Evolutionary conservation across 2,888 invertebrate species (phyloP).

Genomic region (Agrilus mali): DNA sequence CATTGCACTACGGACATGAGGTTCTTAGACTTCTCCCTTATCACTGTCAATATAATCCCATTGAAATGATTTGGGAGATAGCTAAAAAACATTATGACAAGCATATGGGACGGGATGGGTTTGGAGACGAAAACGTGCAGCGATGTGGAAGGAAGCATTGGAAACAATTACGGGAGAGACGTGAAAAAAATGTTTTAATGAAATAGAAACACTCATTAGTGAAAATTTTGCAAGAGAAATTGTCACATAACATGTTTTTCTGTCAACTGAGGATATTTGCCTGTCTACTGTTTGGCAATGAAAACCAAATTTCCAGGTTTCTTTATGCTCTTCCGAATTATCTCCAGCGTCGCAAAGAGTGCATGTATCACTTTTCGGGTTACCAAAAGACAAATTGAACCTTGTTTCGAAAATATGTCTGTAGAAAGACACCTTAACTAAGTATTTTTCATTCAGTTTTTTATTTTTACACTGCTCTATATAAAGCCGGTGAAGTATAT

Average conservation of each 20-base stretch:
- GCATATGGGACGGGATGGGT: constrained; percentile 1
- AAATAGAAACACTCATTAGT: too few species aligned
- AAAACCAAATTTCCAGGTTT: too few species aligned
- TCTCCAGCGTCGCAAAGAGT: background rate
- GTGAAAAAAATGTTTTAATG: too few species aligned
- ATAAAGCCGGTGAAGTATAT: background rate
- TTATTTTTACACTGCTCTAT: background rate
- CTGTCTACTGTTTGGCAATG: too few species aligned
- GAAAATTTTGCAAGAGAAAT: too few species aligned
- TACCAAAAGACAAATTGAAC: background rate
- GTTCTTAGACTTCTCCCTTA: too few species aligned
- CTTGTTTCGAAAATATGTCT: constrained; percentile 1
- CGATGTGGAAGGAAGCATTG: too few species aligned
- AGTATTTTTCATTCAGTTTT: background rate
- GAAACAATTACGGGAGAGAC: too few species aligned
- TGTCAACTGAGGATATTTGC: too few species aligned
- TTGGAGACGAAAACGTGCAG: constrained; percentile 1
- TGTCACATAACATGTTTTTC: too few species aligned
- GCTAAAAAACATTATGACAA: constrained; percentile 1
- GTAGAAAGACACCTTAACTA: background rate
- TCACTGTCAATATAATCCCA: constrained; percentile 1
- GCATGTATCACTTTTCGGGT: background rate
- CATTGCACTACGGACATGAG: too few species aligned
- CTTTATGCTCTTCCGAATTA: too few species aligned
- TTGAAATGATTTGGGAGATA: constrained; percentile 1